Percentiles rank a stretch among this genome's conserved stretches.
Evolutionary conservation across 2,113 vertebrate genomes (phyloP).

Genomic region (Chiloscyllium plagiosum): DNA sequence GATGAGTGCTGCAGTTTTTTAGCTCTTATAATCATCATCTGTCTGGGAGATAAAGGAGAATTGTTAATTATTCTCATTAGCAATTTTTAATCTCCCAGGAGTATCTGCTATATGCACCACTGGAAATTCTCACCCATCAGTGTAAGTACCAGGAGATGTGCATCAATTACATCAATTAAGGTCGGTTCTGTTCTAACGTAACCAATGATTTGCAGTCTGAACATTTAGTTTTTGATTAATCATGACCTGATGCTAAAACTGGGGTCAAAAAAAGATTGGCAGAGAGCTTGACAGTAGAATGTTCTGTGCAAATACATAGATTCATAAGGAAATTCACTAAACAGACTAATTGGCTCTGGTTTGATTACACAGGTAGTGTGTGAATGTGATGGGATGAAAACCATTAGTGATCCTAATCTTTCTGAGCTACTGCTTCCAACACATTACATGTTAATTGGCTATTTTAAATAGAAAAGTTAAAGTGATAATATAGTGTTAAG

Average conservation of each 20-base stretch:
- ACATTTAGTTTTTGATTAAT: background rate
- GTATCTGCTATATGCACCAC: background rate
- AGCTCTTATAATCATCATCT: conserved; percentile 10
- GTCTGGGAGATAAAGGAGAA: background rate
- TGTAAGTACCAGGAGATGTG: background rate
- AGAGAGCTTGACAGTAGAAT: background rate
- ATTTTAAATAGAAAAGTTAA: background rate
- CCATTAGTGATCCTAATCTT: conserved; percentile 20
- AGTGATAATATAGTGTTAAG: background rate
- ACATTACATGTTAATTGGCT: background rate
- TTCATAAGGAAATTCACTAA: conserved; percentile 6
- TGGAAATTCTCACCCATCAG: background rate
- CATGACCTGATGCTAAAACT: background rate
- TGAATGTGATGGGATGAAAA: conserved; percentile 22
- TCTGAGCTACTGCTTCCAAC: background rate
- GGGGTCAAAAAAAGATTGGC: background rate
- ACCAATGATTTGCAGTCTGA: conserved; percentile 10
- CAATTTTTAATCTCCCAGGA: background rate
- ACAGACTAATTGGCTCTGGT: conserved; percentile 11
- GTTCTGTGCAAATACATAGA: background rate
- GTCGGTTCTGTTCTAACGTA: background rate
- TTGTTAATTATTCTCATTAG: conserved; percentile 30
- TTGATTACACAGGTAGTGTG: background rate
- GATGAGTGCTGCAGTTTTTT: background rate
- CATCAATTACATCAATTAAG: conserved; percentile 32